These are phyloP conservation scores for Brevimyrus niger DNA, from an alignment of 2,113 vertebrate species.

Conservation along the genomic window DNA sequence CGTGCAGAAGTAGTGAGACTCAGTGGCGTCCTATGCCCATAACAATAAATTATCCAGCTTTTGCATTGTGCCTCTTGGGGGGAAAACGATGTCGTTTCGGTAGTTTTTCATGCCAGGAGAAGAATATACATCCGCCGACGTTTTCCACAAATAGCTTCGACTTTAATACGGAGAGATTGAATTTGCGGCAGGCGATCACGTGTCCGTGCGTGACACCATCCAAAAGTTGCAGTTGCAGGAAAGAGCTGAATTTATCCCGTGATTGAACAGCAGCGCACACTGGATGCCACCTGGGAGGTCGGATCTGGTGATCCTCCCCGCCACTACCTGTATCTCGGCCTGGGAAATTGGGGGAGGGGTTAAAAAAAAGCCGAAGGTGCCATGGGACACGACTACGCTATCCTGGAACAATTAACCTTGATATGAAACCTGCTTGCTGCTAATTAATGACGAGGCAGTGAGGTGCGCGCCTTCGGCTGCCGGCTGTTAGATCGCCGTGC, in stretches of 20 bases:
- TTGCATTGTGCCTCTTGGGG: background rate
- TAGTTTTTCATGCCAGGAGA: background rate
- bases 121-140: background rate
- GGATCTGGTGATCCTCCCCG: background rate
- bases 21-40: background rate
- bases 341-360: background rate
- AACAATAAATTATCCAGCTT: background rate
- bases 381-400: background rate
- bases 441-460: background rate
- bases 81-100: background rate
- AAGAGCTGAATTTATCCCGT: background rate
- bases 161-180: background rate
- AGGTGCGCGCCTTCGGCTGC: background rate
- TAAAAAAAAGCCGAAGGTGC: background rate
- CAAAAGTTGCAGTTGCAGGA: slow-evolving; percentile 4
- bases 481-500: too few species aligned
- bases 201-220: background rate
- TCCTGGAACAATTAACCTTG: slow-evolving; percentile 13
- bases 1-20: background rate
- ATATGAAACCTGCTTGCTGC: background rate
- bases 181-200: background rate
- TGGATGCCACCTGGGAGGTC: background rate
- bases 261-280: background rate
- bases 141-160: background rate
- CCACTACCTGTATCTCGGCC: background rate